phyloP scores from a whole-genome alignment of 1,140 invertebrate species.

The Hydropsyche tenuis region DNA sequence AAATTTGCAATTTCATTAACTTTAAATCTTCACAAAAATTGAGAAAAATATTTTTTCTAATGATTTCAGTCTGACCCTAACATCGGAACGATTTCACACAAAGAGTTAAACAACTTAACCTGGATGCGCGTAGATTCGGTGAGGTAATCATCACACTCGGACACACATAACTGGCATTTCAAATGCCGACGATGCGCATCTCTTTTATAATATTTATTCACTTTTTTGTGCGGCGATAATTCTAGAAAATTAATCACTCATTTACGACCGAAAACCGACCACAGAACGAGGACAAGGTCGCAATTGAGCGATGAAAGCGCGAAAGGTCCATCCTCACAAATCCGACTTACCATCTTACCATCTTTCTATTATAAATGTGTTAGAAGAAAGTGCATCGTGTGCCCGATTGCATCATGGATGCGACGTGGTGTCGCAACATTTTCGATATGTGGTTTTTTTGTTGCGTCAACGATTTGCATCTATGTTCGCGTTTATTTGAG shows the following conservation, averaged over 20 bases:
- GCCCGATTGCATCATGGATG: too few species aligned
- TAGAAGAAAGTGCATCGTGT: too few species aligned
- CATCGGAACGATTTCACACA: background rate
- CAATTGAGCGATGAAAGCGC: background rate
- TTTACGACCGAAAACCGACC: background rate
- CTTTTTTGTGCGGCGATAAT: background rate
- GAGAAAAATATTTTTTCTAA: too few species aligned
- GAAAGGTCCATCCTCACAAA: background rate
- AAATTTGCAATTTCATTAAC: too few species aligned
- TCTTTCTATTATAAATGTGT: too few species aligned
- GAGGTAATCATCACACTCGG: background rate
- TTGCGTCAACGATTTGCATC: too few species aligned
- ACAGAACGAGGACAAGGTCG: conserved; percentile 21
- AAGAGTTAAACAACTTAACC: conserved; percentile 17
- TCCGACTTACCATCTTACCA: too few species aligned
- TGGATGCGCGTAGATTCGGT: background rate
- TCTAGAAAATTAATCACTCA: background rate
- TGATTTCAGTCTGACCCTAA: too few species aligned
- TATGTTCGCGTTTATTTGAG: too few species aligned
- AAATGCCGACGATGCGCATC: background rate
- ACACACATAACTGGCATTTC: background rate
- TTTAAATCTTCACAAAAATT: too few species aligned
- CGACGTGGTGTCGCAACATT: too few species aligned
- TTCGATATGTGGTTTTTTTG: too few species aligned
- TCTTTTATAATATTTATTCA: background rate